Evolutionary conservation across 2,113 vertebrate species (phyloP), one percentile per base, ranked within the genome.

Genomic region (Callorhinus ursinus): DNA sequence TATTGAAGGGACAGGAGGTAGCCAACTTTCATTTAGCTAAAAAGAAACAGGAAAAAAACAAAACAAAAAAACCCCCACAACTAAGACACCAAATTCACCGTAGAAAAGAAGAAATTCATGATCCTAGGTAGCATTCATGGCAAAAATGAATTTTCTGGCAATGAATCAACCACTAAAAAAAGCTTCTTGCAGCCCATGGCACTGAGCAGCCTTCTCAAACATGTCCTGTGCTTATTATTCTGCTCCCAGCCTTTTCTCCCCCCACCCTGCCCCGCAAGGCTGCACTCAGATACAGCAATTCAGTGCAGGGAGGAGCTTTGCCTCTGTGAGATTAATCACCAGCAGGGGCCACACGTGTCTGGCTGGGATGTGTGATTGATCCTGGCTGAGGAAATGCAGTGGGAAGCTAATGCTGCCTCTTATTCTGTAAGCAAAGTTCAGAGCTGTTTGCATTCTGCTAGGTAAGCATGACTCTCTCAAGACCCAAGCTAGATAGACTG

Each of bases 381-480:
- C 98, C 98, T 89, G 97, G 89, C 96, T 97, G 97, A 98, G 97
- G 98, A 98, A 98, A 97, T 98, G 98, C 98, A 98, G 83, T 97
- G 97, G 98, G 98, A 98, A 33, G 72, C 71, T 97, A 98, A 98
- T 96, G 98, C 98, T 98, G 97, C 98, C 98, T 99, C 98, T 98
- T 98, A 98, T 97, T 98, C 97, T 74, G 97, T 96, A 98, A 98
- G 98, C 98, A 98, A 98, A 98, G 98, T 98, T 98, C 98, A 98
- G 96, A 97, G 97, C 94, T 98, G 98, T 98, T 98, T 98, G 95
- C 97, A 87, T 98, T 98, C 95, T 98, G 98, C 99, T 97, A 96
- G 97, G 98, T 98, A 98, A 99, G 98, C 98, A 98, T 93, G 98
- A 98, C 98, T 99, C 98, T 99, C 98, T 98, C 96, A 96, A 98